Base-by-base conservation (phyloP, 2,888 invertebrate genomes). In the Cremastinae sp. region DNA sequence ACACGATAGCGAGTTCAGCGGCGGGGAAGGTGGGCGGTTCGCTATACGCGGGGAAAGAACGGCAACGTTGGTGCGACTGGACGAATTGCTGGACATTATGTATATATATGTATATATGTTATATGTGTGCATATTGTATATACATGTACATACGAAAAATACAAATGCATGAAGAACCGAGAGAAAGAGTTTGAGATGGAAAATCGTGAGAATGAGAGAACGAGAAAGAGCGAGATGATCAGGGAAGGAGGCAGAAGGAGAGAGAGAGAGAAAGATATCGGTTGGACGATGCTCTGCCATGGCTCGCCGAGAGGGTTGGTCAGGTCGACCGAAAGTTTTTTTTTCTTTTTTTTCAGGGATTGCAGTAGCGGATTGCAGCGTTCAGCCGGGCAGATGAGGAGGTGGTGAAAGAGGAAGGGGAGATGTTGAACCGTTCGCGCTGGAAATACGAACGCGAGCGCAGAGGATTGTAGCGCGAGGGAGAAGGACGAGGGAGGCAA, bases 11-110 rank as follows among this genome's bases (percentile, higher is more conserved):
- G 18, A 78, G 78, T 81, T 74, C 78, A 80, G 81, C 75, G 81
- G 79, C 82, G 81, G 79, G 84, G 81, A 84, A 81, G 82, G 82
- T 74, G 76, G 79, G 80, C 70, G 81, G 78, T 64, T 79, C 79
- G 74, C 74, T 72, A 78, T 58, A 78, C 79, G 80, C 79, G 77
- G 80, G 61, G 59, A 41, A 66, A 47, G 81, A 78, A 78, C 79
- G 81, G 79, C 75, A 73, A 80, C 74, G 45, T 71, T 59, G 74
- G 70, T 59, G 51, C 39, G 72, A 56, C 71, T 74, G 74, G 51
- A 59, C 58, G 78, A 71, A 72, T 65, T 53, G 76, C 69, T 59
- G 76, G 74, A 66, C 47, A 56, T 66, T 66, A 56, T 35, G 45
- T 10, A 5, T 5, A 12, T 10, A 59, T 66, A 66, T 35, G 37